Evolutionary conservation across 2,888 invertebrate genomes (phyloP).

Genomic region (Dryadula phaetusa): DNA sequence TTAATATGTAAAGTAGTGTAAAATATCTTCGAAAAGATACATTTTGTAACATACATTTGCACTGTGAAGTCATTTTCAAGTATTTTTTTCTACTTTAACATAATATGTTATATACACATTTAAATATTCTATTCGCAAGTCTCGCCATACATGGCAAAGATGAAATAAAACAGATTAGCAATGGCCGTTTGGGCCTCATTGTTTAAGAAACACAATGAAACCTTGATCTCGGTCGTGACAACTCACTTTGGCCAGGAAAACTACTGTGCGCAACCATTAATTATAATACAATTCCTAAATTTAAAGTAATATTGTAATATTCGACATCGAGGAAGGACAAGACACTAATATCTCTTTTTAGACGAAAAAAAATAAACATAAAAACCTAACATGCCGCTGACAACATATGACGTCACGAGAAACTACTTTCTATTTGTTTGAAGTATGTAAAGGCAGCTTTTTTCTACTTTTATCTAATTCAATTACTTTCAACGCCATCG

Average conservation of each 20-base stretch:
- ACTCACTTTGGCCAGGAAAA: neutral
- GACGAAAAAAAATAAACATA: neutral
- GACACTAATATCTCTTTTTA: too few relatives aligned
- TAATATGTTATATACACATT: neutral
- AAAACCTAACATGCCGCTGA: neutral
- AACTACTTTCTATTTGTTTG: neutral
- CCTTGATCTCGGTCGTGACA: conserved; percentile 28
- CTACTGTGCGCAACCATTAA: neutral
- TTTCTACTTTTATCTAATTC: neutral
- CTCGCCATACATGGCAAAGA: neutral
- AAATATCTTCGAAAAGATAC: too few relatives aligned
- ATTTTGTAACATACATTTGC: too few relatives aligned
- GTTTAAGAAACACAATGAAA: conserved; percentile 25
- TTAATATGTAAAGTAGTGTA: too few relatives aligned
- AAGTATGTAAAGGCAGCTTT: conserved; percentile 1
- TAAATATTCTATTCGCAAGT: conserved; percentile 15
- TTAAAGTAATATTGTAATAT: too few relatives aligned
- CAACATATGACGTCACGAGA: neutral
- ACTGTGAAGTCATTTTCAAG: too few relatives aligned
- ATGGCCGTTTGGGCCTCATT: conserved; percentile 18
- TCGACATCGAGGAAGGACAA: too few relatives aligned
- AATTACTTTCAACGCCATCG: neutral
- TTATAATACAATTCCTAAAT: too few relatives aligned
- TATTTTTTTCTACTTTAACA: neutral
- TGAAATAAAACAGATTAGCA: neutral